Evolutionary conservation across 2,888 invertebrate genomes (phyloP).

Genomic region (Eumerus sabulonum): DNA sequence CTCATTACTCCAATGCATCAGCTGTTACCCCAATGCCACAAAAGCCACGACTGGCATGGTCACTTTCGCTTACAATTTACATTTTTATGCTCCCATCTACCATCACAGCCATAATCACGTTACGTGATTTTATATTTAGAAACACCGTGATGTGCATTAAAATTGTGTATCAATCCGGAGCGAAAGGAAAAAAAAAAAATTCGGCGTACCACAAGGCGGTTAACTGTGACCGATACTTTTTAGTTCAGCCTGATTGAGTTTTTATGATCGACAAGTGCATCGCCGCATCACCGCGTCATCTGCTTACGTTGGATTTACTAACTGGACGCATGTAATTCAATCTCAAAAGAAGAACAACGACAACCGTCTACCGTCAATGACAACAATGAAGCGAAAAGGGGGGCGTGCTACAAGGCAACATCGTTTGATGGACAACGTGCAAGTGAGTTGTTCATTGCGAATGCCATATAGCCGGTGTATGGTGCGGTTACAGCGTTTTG

Average conservation of each 20-base stretch:
- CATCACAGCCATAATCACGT: no score
- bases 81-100: no score
- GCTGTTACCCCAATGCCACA: no score
- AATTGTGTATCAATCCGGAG: background rate
- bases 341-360: conserved; percentile 34
- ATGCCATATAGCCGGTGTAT: conserved; percentile 8
- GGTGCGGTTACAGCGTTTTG: conserved; percentile 55
- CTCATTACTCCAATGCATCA: conserved; percentile 10
- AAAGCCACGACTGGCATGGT: no score
- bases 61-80: no score
- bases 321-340: conserved; percentile 46
- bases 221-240: background rate
- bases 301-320: conserved; percentile 3
- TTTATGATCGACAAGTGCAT: background rate
- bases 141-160: background rate
- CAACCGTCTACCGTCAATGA: conserved; percentile 19
- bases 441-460: conserved; percentile 5
- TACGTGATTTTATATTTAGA: conserved; percentile 2
- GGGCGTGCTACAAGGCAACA: no score
- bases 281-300: no score
- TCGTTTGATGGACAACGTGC: no score
- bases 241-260: background rate
- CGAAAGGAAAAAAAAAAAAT: background rate
- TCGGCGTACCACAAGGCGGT: conserved; percentile 25
- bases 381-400: no score